Conservation (phyloP, 2,113 vertebrate genomes). For the Chelonoidis abingdonii region DNA sequence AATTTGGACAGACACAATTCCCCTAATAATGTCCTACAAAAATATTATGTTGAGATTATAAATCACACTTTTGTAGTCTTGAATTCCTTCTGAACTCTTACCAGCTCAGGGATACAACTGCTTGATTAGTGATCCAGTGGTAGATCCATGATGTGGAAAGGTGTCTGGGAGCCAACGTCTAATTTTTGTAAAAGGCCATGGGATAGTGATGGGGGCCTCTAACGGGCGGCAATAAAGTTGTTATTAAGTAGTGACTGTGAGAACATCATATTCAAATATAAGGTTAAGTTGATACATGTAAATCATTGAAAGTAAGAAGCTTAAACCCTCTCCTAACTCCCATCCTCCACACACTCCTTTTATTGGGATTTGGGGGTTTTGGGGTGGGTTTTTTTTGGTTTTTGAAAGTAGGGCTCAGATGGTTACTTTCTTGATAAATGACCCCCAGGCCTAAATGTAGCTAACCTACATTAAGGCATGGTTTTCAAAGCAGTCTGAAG, state of each 20-base stretch:
- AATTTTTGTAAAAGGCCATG: background rate
- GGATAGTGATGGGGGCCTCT: background rate
- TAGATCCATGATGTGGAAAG: background rate
- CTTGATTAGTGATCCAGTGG: slow-evolving; percentile 53
- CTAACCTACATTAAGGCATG: background rate
- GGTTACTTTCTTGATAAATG: background rate
- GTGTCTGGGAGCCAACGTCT: slow-evolving; percentile 1
- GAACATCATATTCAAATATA: background rate
- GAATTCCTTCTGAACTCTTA: background rate
- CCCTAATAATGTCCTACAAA: background rate
- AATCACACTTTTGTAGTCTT: background rate
- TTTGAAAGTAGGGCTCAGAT: background rate
- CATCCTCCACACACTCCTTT: background rate
- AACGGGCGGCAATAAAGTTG: background rate
- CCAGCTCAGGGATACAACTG: background rate
- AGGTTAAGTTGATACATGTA: background rate
- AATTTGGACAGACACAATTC: background rate
- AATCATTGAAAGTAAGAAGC: background rate
- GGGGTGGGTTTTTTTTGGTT: too few species aligned
- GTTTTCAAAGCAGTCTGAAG: background rate
- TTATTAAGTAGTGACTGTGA: background rate
- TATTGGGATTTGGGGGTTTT: too few species aligned
- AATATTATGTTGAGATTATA: background rate
- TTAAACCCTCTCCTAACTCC: background rate
- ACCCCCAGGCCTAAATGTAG: background rate